Evolutionary conservation across 2,888 invertebrate genomes (phyloP), one percentile per base, ranked within the genome.

Genomic region (Horisme vitalbata): DNA sequence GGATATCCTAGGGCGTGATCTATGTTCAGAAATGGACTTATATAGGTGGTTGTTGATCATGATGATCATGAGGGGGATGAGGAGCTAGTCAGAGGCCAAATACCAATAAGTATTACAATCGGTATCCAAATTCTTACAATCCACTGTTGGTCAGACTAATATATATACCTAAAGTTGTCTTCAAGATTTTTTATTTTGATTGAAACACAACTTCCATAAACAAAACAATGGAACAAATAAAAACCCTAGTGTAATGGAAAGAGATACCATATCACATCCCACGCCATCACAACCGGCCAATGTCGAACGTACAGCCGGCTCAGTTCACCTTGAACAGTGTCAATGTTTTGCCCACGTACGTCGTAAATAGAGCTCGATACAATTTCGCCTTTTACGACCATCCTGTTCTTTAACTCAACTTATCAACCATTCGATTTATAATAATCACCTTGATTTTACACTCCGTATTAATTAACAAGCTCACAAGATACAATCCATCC

Each of bases 291-390:
- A 55, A 55, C 55, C 60, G 55, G 44, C 57, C 62, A 68, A 68
- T 67, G 64, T 61, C 62, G 63, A 56, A 58, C 54, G 18, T 18
- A 51, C 63, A 59, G 49, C 47, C 52, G 50, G 55, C 57, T 60
- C 57, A 69, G 57, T 64, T 83, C 78, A 84, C 84, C 84, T 85
- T 83, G 79, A 53, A 63, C 67, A 68, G 71, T 77, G 82, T 80
- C 83, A 82, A 79, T 72, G 73, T 75, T 71, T 67, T 71, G 70
- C 76, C 75, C 73, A 79, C 83, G 61, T 55, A 61, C 26, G 35
- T 44, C 48, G 34, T 50, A 50, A 48, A 59, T 50, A 57, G 53
- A 41, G 7, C 21, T 20, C 36, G 41, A 50, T 61, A 61, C 57
- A 32, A 55, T 55, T 61, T 60, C 55, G 39, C 50, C 45, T 48